A percentile compares a stretch with the other conserved stretches of the same genome.
Evolutionary conservation across 2,888 invertebrate genomes (phyloP).

Genomic region (Seira sanloemensis): DNA sequence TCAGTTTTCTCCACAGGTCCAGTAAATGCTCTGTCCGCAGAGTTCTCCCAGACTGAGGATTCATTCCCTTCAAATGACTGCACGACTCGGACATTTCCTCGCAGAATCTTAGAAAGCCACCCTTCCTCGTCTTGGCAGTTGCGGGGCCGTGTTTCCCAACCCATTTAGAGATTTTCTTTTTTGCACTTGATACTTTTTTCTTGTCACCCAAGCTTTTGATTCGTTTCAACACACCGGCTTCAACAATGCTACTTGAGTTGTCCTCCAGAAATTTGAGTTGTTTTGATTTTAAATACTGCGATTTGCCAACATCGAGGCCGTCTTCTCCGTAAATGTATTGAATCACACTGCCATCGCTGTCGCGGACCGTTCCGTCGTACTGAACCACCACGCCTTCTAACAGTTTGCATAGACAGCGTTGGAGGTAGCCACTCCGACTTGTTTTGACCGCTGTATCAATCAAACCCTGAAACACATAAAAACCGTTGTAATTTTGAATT

Average conservation of each 20-base stretch:
- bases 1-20: conserved; percentile 82
- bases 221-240: conserved; percentile 79
- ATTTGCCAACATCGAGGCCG: conserved; percentile 91
- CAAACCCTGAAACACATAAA: conserved; percentile 82
- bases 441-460: conserved; percentile 99
- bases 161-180: conserved; percentile 63
- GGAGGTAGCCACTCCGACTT: conserved; percentile 97
- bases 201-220: conserved; percentile 80
- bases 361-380: conserved; percentile 97
- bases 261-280: conserved; percentile 88
- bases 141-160: conserved; percentile 26
- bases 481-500: background rate
- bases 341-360: conserved; percentile 93
- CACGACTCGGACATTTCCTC: conserved; percentile 77
- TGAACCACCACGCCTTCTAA: conserved; percentile 94
- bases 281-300: conserved; percentile 86
- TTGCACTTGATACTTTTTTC: conserved; percentile 76
- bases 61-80: conserved; percentile 75
- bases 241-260: conserved; percentile 83
- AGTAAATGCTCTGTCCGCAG: conserved; percentile 80
- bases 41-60: conserved; percentile 79
- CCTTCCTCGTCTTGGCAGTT: conserved; percentile 76
- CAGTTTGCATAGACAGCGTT: conserved; percentile 97
- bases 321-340: conserved; percentile 95
- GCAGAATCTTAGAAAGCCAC: conserved; percentile 82